phyloP scores from a whole-genome alignment of 2,113 vertebrate species.

The Chionomys nivalis region DNA sequence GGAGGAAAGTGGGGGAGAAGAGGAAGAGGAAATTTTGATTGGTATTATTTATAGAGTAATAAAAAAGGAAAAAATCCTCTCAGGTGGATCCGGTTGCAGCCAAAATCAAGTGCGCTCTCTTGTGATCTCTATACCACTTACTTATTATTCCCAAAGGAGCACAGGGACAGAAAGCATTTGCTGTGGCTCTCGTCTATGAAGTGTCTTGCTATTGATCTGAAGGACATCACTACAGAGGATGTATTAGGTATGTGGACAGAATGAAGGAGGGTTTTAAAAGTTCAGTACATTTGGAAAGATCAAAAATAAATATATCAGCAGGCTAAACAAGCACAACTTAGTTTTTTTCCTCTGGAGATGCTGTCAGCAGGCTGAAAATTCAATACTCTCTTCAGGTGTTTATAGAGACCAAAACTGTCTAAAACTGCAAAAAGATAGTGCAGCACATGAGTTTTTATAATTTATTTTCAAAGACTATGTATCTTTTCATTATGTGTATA shows the following conservation, averaged over 20 bases:
- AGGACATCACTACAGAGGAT: background rate
- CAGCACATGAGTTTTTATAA: background rate
- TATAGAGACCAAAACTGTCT: background rate
- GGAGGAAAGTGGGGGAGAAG: no score
- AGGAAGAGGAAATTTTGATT: no score
- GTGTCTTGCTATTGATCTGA: conserved; percentile 8
- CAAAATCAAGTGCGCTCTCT: conserved; percentile 11
- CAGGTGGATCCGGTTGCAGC: background rate
- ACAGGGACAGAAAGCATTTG: background rate
- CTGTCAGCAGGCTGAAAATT: conserved; percentile 22
- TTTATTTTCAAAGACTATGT: background rate
- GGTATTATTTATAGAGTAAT: no score
- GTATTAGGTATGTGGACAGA: conserved; percentile 41
- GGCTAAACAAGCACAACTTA: conserved; percentile 6
- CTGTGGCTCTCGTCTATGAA: background rate
- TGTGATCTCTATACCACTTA: background rate
- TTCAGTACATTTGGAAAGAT: conserved; percentile 38
- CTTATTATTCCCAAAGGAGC: background rate
- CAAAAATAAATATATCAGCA: conserved; percentile 18
- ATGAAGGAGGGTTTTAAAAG: conserved; percentile 44
- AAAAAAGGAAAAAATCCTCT: background rate
- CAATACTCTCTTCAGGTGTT: conserved; percentile 43
- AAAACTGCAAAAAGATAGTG: background rate
- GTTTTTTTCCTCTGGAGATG: conserved; percentile 25
- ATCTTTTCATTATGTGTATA: background rate